Evolutionary conservation across 37 sponge, comb jelly and placozoan genomes (phyloP).

Genomic region (Beroe forskalii): DNA sequence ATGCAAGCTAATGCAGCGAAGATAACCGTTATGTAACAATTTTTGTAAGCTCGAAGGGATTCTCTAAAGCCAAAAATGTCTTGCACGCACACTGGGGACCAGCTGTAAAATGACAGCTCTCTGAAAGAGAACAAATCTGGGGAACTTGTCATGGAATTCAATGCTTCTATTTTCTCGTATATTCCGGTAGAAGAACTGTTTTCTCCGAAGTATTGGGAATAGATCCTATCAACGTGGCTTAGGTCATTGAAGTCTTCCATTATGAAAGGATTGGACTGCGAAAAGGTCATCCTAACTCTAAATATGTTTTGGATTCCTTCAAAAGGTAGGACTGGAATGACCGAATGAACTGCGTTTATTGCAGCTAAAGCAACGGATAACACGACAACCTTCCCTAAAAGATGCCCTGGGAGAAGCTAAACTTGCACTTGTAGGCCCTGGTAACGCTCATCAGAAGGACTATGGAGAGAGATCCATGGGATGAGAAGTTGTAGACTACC

Average conservation of each 20-base stretch:
- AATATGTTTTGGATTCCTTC: background rate
- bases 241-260: background rate
- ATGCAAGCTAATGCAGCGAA: background rate
- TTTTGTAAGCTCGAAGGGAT: background rate
- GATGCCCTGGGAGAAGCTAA: background rate
- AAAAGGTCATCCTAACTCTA: background rate
- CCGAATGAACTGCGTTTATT: background rate
- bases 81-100: slow-evolving; percentile 31
- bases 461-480: slow-evolving; percentile 2
- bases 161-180: background rate
- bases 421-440: slow-evolving; percentile 9
- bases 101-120: slow-evolving; percentile 20
- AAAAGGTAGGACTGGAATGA: background rate
- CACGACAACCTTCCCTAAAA: background rate
- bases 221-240: background rate
- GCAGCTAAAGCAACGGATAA: background rate
- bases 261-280: background rate
- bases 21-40: background rate
- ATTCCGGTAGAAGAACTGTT: background rate
- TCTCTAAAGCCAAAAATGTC: slow-evolving; percentile 6
- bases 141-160: slow-evolving; percentile 4
- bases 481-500: slow-evolving; percentile 3
- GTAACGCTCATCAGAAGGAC: slow-evolving; percentile 27
- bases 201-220: background rate
- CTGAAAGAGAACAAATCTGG: background rate